A percentile compares a stretch with the other conserved stretches of the same genome.
These are phyloP conservation scores for Stichodactyla helianthus DNA, from an alignment of 64 coral and sea anemone genomes.

Conservation along the genomic window DNA sequence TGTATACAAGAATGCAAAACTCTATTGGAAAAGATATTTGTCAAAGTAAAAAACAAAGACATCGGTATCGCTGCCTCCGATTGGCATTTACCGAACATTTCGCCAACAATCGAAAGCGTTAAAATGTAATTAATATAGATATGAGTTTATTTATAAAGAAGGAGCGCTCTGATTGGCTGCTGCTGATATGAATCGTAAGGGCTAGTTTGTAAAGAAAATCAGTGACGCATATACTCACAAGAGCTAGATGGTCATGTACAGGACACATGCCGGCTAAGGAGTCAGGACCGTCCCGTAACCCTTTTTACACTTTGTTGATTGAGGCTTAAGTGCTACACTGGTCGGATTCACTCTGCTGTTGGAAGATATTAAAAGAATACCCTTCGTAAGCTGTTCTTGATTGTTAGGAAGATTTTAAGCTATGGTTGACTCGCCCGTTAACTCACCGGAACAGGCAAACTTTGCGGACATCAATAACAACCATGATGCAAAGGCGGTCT, in stretches of 20 bases:
- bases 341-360: slow-evolving; percentile 11
- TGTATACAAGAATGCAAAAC: background rate
- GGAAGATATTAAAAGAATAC: slow-evolving; percentile 21
- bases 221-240: slow-evolving; percentile 85
- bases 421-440: slow-evolving; percentile 62
- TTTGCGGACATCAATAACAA: slow-evolving; percentile 85
- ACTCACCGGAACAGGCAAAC: slow-evolving; percentile 61
- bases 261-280: slow-evolving; percentile 49
- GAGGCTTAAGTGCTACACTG: slow-evolving; percentile 42
- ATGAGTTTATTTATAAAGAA: slow-evolving; percentile 98
- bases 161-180: slow-evolving; percentile 79
- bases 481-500: slow-evolving; percentile 45
- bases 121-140: slow-evolving; percentile 99
- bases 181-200: slow-evolving; percentile 65
- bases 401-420: slow-evolving; percentile 47
- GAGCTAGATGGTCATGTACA: slow-evolving; percentile 19
- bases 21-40: background rate
- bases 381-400: slow-evolving; percentile 39
- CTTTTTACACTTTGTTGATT: slow-evolving; percentile 60
- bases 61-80: slow-evolving; percentile 60
- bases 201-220: slow-evolving; percentile 87
- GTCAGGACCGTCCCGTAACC: slow-evolving; percentile 19
- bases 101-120: slow-evolving; percentile 99
- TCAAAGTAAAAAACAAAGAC: slow-evolving; percentile 16
- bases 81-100: slow-evolving; percentile 94